Evolutionary conservation across 2,797 vertebrate genomes (phyloP).

Genomic region (Cottoperca gobio): DNA sequence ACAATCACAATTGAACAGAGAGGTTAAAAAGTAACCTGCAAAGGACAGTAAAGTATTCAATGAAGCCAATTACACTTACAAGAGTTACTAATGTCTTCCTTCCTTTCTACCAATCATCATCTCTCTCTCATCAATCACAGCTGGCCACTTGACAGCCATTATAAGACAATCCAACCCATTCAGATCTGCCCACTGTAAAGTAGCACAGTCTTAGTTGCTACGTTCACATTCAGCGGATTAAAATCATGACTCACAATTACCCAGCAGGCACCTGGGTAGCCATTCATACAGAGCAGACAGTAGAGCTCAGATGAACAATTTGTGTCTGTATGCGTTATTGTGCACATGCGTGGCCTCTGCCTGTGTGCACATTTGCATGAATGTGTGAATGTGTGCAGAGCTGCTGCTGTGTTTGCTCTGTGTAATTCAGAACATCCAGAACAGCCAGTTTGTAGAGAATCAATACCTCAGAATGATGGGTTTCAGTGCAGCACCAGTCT

Average conservation of each 20-base stretch:
- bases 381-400: slow-evolving; percentile 37
- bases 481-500: slow-evolving; percentile 4
- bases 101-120: slow-evolving; percentile 14
- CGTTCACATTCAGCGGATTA: slow-evolving; percentile 38
- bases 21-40: neutral
- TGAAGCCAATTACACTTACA: slow-evolving; percentile 19
- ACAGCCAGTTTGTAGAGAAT: slow-evolving; percentile 34
- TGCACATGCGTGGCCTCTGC: slow-evolving; percentile 1
- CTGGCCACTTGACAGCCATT: slow-evolving; percentile 16
- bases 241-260: slow-evolving; percentile 51
- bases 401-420: slow-evolving; percentile 34
- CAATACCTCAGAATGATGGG: slow-evolving; percentile 33
- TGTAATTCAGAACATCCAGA: slow-evolving; percentile 26
- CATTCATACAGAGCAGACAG: slow-evolving; percentile 21
- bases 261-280: slow-evolving; percentile 31
- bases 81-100: slow-evolving; percentile 23
- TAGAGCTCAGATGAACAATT: slow-evolving; percentile 17
- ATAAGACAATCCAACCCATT: slow-evolving; percentile 18
- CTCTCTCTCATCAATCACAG: slow-evolving; percentile 3
- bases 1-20: slow-evolving; percentile 5
- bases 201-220: neutral
- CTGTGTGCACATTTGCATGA: slow-evolving; percentile 39
- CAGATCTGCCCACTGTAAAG: neutral
- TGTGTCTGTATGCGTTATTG: neutral
- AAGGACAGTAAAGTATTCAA: slow-evolving; percentile 7